phyloP scores from a whole-genome alignment of 1,140 invertebrate genomes.

The Temnothorax nylanderi region DNA sequence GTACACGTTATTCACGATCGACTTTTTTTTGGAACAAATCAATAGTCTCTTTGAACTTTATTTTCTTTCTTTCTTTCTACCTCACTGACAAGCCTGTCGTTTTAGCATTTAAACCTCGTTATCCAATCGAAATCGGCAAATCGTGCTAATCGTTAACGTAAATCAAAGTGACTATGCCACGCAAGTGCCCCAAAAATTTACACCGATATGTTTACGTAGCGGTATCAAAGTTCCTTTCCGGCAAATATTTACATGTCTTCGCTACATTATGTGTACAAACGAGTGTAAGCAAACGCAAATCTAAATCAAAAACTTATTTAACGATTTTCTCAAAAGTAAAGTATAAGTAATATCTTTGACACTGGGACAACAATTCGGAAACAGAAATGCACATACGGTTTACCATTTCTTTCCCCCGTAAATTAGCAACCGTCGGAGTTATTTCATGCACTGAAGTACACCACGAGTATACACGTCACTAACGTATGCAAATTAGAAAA shows the following conservation, averaged over 20 bases:
- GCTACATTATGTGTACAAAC: constrained; percentile 57
- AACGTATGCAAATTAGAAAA: constrained; percentile 47
- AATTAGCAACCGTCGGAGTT: constrained; percentile 27
- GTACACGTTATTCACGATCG: constrained; percentile 63
- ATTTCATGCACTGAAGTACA: constrained; percentile 5
- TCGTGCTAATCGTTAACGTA: constrained; percentile 15
- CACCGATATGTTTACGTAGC: constrained; percentile 33
- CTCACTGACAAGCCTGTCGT: background rate
- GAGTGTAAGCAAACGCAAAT: constrained; percentile 60
- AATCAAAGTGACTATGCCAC: constrained; percentile 67
- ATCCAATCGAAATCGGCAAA: background rate
- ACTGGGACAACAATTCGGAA: constrained; percentile 38
- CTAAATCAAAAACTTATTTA: constrained; percentile 43
- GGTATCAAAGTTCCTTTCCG: constrained; percentile 57
- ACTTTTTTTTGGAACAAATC: constrained; percentile 34
- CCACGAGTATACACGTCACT: constrained; percentile 9
- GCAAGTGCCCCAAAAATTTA: constrained; percentile 72
- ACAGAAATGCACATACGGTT: constrained; percentile 36
- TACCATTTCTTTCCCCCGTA: background rate
- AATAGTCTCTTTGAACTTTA: background rate
- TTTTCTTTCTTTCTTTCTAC: background rate
- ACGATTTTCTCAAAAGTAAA: constrained; percentile 31
- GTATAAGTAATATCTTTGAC: constrained; percentile 54
- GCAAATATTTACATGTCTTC: constrained; percentile 69
- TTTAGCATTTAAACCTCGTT: background rate